phyloP scores from a whole-genome alignment of 2,113 vertebrate genomes.

The Microcebus griseorufus region DNA sequence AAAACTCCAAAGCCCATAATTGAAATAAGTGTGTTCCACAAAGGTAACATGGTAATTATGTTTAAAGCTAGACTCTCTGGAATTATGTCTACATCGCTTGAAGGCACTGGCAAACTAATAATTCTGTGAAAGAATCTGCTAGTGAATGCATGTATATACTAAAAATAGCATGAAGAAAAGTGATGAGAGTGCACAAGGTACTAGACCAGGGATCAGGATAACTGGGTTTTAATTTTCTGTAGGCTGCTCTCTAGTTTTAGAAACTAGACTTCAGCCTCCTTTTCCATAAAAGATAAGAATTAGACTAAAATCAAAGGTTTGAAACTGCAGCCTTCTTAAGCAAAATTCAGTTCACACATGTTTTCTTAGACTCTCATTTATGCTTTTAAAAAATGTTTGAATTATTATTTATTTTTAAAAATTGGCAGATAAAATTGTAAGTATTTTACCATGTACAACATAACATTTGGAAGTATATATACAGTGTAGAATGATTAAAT shows the following conservation, averaged over 20 bases:
- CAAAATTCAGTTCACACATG: not conserved
- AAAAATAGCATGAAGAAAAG: not conserved
- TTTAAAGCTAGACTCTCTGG: not conserved
- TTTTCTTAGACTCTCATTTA: not conserved
- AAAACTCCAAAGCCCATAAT: not conserved
- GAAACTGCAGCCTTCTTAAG: not conserved
- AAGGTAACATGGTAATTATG: not conserved
- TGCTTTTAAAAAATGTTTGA: not conserved
- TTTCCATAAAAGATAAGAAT: not conserved
- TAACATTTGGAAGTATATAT: not conserved
- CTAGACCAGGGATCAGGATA: not conserved
- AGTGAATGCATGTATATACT: not conserved
- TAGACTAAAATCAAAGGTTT: constrained; percentile 1
- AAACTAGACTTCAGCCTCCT: not conserved
- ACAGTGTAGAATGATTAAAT: not conserved
- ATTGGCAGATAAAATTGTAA: not conserved
- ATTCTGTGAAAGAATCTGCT: not conserved
- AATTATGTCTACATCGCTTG: not conserved
- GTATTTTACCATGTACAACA: not conserved
- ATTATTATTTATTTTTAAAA: not conserved
- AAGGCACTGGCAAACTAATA: not conserved
- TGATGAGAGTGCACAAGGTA: not conserved
- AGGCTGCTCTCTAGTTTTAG: not conserved
- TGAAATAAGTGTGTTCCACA: not conserved
- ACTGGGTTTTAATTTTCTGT: not conserved